A percentile compares a stretch with the other conserved stretches of the same genome.
phyloP scores from a whole-genome alignment of 2,113 vertebrate genomes.

The Entosphenus tridentatus region DNA sequence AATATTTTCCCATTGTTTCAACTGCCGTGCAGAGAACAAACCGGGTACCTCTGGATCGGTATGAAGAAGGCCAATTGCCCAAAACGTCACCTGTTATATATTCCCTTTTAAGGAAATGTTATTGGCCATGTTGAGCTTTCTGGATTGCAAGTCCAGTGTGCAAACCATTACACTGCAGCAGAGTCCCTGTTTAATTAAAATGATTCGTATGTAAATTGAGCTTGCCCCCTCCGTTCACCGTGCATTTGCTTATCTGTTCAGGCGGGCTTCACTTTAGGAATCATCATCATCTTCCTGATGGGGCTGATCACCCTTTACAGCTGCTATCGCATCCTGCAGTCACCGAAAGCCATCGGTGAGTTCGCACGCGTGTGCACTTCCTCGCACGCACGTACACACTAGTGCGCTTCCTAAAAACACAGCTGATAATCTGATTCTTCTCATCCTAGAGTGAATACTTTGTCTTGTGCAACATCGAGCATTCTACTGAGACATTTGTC shows the following conservation, averaged over 20 bases:
- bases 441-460: no score
- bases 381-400: neutral
- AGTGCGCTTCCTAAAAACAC: neutral
- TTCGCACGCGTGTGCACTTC: neutral
- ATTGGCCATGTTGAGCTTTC: no score
- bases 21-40: no score
- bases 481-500: no score
- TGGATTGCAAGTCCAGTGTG: neutral
- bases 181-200: neutral
- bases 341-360: conserved; percentile 62
- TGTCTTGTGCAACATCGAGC: no score
- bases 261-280: conserved; percentile 77
- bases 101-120: no score
- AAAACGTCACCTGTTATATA: no score
- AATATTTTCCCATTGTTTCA: no score
- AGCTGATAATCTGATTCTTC: no score
- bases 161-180: neutral
- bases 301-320: conserved; percentile 76
- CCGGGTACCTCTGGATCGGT: no score
- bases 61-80: no score
- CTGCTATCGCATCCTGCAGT: conserved; percentile 66
- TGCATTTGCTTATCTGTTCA: conserved; percentile 18
- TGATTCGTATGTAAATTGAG: neutral
- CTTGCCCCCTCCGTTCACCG: neutral
- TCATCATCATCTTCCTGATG: conserved; percentile 44